Conservation (phyloP, 2,888 invertebrate genomes). For the Chloroclystis v-ata region DNA sequence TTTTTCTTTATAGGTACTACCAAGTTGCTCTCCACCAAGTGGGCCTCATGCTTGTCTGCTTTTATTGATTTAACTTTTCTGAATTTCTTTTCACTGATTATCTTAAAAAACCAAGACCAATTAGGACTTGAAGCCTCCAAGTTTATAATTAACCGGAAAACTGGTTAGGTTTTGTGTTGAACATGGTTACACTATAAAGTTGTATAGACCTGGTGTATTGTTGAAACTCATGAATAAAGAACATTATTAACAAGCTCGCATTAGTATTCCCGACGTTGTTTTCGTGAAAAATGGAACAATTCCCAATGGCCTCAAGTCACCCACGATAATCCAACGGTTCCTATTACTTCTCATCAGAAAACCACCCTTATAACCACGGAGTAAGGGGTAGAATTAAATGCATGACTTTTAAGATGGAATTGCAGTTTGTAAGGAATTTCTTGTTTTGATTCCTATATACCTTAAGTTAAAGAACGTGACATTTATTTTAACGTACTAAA, state of each 20-base stretch:
- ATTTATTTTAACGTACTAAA: slow-evolving; percentile 34
- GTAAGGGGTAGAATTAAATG: slow-evolving; percentile 7
- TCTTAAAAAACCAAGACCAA: too few species aligned
- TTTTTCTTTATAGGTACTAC: too few species aligned
- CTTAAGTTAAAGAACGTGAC: slow-evolving; percentile 26
- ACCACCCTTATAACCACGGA: slow-evolving; percentile 18
- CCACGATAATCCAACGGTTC: slow-evolving; percentile 27
- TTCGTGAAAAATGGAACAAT: slow-evolving; percentile 55
- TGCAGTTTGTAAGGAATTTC: slow-evolving; percentile 17
- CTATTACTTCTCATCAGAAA: slow-evolving; percentile 8
- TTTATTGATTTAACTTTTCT: too few species aligned
- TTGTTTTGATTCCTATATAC: slow-evolving; percentile 33
- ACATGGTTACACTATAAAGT: too few species aligned
- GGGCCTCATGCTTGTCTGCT: too few species aligned
- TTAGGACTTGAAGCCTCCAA: too few species aligned
- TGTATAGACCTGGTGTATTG: too few species aligned
- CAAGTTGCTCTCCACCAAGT: too few species aligned
- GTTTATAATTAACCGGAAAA: too few species aligned
- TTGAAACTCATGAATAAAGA: slow-evolving; percentile 24
- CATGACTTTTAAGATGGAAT: not conserved
- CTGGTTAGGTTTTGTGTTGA: too few species aligned
- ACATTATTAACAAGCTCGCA: slow-evolving; percentile 39
- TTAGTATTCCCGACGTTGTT: slow-evolving; percentile 55
- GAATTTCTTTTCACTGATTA: too few species aligned
- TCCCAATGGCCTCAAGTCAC: slow-evolving; percentile 47